Evolutionary conservation across 2,113 vertebrate genomes (phyloP).

Genomic region (Eulemur macaco): DNA sequence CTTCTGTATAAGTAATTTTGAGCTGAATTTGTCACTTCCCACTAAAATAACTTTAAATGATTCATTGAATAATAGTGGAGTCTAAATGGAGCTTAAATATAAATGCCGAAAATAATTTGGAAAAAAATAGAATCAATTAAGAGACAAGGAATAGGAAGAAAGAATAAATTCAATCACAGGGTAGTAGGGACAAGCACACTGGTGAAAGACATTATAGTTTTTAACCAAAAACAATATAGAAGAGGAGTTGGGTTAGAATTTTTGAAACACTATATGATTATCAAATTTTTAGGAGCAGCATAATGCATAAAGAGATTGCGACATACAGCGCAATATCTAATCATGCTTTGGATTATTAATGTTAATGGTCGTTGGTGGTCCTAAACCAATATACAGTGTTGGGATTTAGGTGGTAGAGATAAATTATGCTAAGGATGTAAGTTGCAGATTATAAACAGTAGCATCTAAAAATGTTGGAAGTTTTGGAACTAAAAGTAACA

Average conservation of each 20-base stretch:
- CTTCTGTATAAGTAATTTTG: background rate
- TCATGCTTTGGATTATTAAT: background rate
- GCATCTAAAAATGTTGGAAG: background rate
- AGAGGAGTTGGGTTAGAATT: background rate
- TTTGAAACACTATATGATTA: background rate
- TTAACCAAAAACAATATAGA: background rate
- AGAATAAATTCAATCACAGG: background rate
- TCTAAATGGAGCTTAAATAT: background rate
- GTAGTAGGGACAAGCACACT: background rate
- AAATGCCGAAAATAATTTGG: background rate
- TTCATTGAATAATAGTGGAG: background rate
- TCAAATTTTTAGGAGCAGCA: background rate
- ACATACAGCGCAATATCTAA: background rate
- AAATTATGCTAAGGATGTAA: background rate
- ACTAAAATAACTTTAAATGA: constrained; percentile 4
- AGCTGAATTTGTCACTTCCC: background rate
- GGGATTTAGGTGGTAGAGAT: background rate
- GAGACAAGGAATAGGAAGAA: background rate
- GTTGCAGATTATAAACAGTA: background rate
- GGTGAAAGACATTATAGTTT: background rate
- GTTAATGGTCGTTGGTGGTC: background rate
- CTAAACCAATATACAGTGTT: background rate
- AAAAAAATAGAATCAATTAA: background rate
- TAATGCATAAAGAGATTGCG: background rate
- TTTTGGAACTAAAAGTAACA: background rate